Conservation (phyloP, 2,888 invertebrate genomes). For the Taphrorychus bicolor region DNA sequence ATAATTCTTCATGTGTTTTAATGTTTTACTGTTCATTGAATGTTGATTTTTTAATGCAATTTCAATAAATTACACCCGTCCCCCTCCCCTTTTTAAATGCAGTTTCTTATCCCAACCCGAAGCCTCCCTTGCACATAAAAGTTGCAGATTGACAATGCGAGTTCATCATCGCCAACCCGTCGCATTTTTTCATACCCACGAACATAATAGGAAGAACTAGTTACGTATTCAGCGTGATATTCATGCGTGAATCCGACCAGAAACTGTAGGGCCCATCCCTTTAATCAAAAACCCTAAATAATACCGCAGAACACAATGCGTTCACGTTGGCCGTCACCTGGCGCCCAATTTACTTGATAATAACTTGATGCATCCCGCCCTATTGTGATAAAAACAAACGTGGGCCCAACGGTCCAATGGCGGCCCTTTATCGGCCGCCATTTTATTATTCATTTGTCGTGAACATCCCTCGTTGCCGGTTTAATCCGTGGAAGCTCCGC, state of each 20-base stretch:
- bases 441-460: constrained; percentile 48
- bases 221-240: constrained; percentile 36
- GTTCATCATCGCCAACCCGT: background rate
- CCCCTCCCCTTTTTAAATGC: background rate
- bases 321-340: constrained; percentile 40
- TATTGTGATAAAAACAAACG: constrained; percentile 56
- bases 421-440: constrained; percentile 53
- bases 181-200: background rate
- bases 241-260: constrained; percentile 33
- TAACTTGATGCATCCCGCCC: constrained; percentile 45
- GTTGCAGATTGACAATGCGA: background rate
- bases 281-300: constrained; percentile 43
- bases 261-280: constrained; percentile 31
- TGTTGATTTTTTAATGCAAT: too few relatives aligned
- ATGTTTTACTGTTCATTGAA: too few relatives aligned
- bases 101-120: background rate
- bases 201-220: constrained; percentile 14
- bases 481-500: constrained; percentile 20
- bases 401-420: constrained; percentile 49
- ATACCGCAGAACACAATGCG: constrained; percentile 50
- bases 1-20: too few relatives aligned
- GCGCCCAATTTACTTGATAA: constrained; percentile 42
- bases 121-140: too few relatives aligned
- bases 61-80: too few relatives aligned
- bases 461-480: constrained; percentile 33